phyloP scores from a whole-genome alignment of 1,140 invertebrate genomes.

The Lanistes nyassanus region DNA sequence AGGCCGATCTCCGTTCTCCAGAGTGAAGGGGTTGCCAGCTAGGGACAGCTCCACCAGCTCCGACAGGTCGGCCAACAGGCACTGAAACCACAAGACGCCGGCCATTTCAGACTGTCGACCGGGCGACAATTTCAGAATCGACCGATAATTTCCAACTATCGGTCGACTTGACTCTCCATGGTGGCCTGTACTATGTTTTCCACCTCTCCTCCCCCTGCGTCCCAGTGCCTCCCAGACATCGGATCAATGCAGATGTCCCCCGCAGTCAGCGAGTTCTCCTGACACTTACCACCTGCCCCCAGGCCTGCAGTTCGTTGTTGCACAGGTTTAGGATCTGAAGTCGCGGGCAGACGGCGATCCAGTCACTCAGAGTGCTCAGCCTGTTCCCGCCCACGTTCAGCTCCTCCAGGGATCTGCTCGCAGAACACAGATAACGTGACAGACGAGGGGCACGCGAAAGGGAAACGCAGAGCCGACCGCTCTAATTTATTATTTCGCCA shows the following conservation, averaged over 20 bases:
- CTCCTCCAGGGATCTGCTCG: slow-evolving; percentile 45
- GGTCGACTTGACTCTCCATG: no score
- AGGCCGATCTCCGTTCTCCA: slow-evolving; percentile 41
- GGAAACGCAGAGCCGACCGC: no score
- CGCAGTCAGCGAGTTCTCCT: no score
- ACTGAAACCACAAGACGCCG: slow-evolving; percentile 41
- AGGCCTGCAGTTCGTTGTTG: slow-evolving; percentile 42
- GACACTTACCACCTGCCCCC: slow-evolving; percentile 48
- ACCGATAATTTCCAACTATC: no score
- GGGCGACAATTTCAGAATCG: no score
- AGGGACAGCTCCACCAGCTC: slow-evolving; percentile 55
- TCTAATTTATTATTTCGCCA: no score
- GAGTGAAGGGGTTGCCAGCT: slow-evolving; percentile 51
- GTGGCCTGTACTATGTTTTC: no score
- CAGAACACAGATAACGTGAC: slow-evolving; percentile 12
- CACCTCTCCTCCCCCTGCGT: no score
- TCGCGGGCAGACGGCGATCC: slow-evolving; percentile 32
- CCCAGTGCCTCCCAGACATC: background rate
- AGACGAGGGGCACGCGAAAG: no score
- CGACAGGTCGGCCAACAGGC: slow-evolving; percentile 35
- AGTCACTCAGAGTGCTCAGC: slow-evolving; percentile 34
- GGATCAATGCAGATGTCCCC: background rate
- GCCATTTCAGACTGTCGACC: no score
- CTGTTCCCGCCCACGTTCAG: slow-evolving; percentile 44
- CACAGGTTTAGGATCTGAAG: slow-evolving; percentile 45